Evolutionary conservation across 1,140 invertebrate genomes (phyloP), one percentile per base, ranked within the genome.

Genomic region (Diorhabda elongata): DNA sequence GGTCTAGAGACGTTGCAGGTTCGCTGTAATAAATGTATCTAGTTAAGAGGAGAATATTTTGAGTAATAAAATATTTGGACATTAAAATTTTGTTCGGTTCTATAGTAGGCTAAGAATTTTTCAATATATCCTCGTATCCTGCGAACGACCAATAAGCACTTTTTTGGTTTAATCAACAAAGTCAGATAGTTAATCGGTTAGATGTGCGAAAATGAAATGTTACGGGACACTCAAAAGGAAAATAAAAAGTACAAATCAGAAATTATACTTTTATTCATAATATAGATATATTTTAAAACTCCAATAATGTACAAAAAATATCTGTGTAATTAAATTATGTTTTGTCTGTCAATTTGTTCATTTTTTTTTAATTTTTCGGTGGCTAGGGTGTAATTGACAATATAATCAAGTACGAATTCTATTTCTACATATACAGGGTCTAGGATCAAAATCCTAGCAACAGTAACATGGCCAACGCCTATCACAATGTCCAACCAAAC

Each of bases 251-350:
- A 72, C 63, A 70, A 65, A 65, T 66, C 64, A 75, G 72, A 75
- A 77, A 78, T 77, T 77, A 77, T 76, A 76, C 64, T 79, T 79
- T 78, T 79, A 79, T 80, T 80, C 75, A 79, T 78, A 78, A 81
- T 81, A 82, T 82, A 81, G 81, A 81, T 82, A 82, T 82, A 82
- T 83, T 83, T 83, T 77, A 83, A 83, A 82, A 83, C 80, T 82
- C 81, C 82, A 83, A 82, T 83, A 83, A 83, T 83, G 82, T 83
- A 83, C 82, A 83, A 83, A 83, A 83, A 83, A 83, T 83, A 83
- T 82, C 78, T 82, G 81, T 82, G 80, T 83, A 81, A 82, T 83
- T 82, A 82, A 82, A 82, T 83, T 81, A 83, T 82, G 80, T 80
- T 81, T 79, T 77, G 79, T 79, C 76, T 80, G 78, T 80, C 76